Conservation (phyloP, 2,113 vertebrate species). For the Oceanites oceanicus region DNA sequence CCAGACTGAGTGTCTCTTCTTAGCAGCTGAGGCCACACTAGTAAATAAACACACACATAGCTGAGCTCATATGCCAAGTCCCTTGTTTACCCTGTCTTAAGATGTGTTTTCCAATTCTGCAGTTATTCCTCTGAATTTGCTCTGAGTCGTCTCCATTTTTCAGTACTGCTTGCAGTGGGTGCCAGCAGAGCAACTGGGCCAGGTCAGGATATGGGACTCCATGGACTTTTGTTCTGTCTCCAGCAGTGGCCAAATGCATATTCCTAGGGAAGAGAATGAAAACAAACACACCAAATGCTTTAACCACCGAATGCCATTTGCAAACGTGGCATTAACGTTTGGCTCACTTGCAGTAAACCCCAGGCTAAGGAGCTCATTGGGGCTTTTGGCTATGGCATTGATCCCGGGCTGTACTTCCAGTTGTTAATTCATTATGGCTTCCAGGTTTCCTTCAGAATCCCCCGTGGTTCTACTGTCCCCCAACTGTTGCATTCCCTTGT, state of each 20-base stretch:
- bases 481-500: not conserved
- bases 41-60: not conserved
- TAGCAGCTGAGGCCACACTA: not conserved
- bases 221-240: not conserved
- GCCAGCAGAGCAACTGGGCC: not conserved
- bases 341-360: not conserved
- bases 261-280: not conserved
- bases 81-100: not conserved
- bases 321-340: rapidly evolving
- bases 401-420: not conserved
- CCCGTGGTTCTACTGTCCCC: not conserved
- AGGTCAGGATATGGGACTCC: not conserved
- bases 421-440: not conserved
- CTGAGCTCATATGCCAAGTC: not conserved
- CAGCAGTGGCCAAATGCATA: not conserved
- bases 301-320: not conserved
- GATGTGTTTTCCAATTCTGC: not conserved
- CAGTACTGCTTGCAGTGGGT: not conserved
- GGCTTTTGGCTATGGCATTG: not conserved
- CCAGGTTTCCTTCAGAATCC: not conserved
- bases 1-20: not conserved
- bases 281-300: not conserved
- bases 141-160: not conserved
- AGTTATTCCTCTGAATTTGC: not conserved
- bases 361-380: not conserved